A percentile compares a stretch with the other conserved stretches of the same genome.
phyloP scores from a whole-genome alignment of 2,888 invertebrate genomes.

The Ceriagrion tenellum region DNA sequence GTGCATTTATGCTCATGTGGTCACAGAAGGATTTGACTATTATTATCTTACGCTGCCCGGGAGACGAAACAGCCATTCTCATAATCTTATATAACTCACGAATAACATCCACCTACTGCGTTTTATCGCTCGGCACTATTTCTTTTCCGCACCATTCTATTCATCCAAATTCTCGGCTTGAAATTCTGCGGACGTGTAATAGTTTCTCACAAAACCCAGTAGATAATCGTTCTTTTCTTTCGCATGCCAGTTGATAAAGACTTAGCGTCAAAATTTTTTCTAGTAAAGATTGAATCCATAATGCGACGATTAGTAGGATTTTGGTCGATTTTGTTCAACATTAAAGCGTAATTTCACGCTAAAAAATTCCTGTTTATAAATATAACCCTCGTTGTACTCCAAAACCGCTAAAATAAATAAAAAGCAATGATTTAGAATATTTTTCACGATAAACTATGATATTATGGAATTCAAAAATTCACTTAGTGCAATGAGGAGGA shows the following conservation, averaged over 20 bases:
- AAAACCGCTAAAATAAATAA: too few species aligned
- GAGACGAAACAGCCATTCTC: constrained; percentile 37
- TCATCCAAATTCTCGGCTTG: background rate
- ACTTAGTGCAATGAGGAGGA: too few species aligned
- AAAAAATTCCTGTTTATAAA: too few species aligned
- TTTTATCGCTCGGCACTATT: constrained; percentile 39
- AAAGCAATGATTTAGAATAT: too few species aligned
- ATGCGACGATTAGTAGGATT: too few species aligned
- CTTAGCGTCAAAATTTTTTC: too few species aligned
- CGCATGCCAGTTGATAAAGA: background rate
- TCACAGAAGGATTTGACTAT: constrained; percentile 44
- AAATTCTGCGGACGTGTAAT: constrained; percentile 11
- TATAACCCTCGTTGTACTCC: too few species aligned
- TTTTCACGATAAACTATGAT: too few species aligned
- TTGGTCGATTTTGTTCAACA: too few species aligned
- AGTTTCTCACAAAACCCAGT: background rate
- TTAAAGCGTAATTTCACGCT: too few species aligned
- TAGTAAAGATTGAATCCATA: too few species aligned
- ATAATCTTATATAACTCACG: constrained; percentile 44
- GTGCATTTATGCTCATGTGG: constrained; percentile 43
- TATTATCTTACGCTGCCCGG: constrained; percentile 11
- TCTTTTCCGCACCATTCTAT: constrained; percentile 29
- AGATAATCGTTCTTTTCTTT: background rate
- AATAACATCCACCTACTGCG: background rate
- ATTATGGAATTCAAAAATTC: too few species aligned